Base-by-base conservation (phyloP, 2,888 invertebrate genomes). In the Noctua comes region DNA sequence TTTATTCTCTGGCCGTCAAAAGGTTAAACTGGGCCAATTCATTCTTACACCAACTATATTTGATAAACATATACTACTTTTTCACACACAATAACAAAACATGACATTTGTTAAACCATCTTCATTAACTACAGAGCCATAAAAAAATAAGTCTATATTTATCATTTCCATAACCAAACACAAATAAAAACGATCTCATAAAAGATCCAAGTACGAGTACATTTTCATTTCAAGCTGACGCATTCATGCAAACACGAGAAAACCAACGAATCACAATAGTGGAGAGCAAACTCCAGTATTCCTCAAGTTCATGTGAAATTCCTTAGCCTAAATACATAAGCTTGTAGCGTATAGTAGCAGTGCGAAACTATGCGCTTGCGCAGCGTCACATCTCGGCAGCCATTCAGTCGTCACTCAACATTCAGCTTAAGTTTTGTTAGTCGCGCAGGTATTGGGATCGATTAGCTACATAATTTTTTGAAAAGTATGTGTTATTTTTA, bases 321-420 rank as follows among this genome's bases (percentile, higher is more conserved):
- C 87, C 84, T 81, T 73, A 86, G 62, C 83, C 84, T 76, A 82
- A 82, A 87, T 86, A 84, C 80, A 87, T 83, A 83, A 72, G 65
- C 36, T 70, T 70, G 76, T 76, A 68, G 76, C 27, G 54, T 72
- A 70, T 46, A 66, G 57, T 46, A 46, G 81, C 83, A 86, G 85
- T 78, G 84, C 85, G 77, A 86, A 83, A 81, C 80, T 84, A 81
- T 88, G 86, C 86, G 88, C 81, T 78, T 68, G 86, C 77, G 86
- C 86, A 83, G 74, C 73, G 68, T 82, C 87, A 82, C 86, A 88
- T 91, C 90, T 86, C 83, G 79, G 84, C 78, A 73, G 79, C 91
- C 91, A 94, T 94, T 94, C 92, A 93, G 87, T 88, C 91, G 93
- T 93, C 94, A 93, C 86, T 93, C 93, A 93, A 73, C 77, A 85